Evolutionary conservation across 92 coral and sea anemone species (phyloP), one percentile per base, ranked within the genome.

Genomic region (Zoanthus solanderi): DNA sequence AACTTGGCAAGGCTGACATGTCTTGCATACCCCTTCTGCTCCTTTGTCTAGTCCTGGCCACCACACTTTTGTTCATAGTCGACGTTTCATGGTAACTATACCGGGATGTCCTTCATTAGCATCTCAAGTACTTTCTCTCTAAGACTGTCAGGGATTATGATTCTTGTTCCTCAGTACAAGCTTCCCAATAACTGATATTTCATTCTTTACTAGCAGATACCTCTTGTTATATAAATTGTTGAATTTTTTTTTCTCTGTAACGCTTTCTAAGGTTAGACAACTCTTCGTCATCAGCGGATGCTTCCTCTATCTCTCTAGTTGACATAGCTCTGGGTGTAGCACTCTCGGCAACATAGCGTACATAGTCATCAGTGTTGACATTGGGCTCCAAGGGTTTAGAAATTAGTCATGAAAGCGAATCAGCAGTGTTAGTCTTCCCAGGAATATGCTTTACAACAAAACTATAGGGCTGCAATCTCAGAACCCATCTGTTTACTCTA

Each of bases 311-410:
- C 71, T 63, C 71, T 63, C 71, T 63, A 63, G 30, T 63, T 18
- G 71, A 63, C 71, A 63, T 63, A 63, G 71, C 71, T 63, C 30
- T 0, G 71, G 32, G 71, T 63, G 71, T 63, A 63, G 71, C 71
- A 63, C 71, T 63, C 30, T 63, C n/a, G 6, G 71, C 71, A 18
- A 63, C 32, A 18, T 4, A 63, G 30, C 71, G 71, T 18, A 4
- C 32, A 63, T 63, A 16, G 30, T 63, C 11, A 18, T 63, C 71
- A 63, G 23, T 63, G 71, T 63, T 1, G 28, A 18, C 30, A 18
- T 63, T 18, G 4, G 71, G 71, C 71, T 5, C 71, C 4, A 23
- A 6, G 4, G 71, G 28, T 63, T 63, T 18, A 63, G 71, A 63
- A 63, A 63, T 63, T 3, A 63, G 29, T 63, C 71, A 23, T 37